Percentiles rank a stretch among this genome's conserved stretches.
These are phyloP conservation scores for Epinotia bilunana DNA, from an alignment of 2,888 invertebrate genomes.

Conservation along the genomic window DNA sequence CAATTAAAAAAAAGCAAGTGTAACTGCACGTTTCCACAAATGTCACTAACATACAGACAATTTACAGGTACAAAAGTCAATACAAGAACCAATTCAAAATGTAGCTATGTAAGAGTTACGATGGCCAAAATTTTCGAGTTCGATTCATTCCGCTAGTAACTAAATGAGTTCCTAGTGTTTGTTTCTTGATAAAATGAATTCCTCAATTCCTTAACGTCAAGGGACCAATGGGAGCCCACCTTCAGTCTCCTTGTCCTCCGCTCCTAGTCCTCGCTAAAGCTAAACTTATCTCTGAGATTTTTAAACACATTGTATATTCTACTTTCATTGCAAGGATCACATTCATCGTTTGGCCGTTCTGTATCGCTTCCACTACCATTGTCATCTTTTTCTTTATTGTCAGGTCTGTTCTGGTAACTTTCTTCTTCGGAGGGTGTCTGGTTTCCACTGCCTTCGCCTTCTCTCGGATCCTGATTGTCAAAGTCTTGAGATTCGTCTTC, in stretches of 20 bases:
- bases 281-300: slow-evolving; percentile 72
- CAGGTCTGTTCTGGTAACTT: slow-evolving; percentile 36
- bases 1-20: too few relatives aligned
- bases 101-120: too few relatives aligned
- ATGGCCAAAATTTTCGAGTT: neutral
- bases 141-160: neutral
- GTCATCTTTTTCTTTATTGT: slow-evolving; percentile 40
- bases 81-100: too few relatives aligned
- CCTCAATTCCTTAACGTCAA: neutral
- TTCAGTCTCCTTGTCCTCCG: slow-evolving; percentile 27
- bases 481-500: slow-evolving; percentile 35
- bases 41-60: too few relatives aligned
- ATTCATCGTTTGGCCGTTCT: slow-evolving; percentile 53
- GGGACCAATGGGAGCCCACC: slow-evolving; percentile 4
- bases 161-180: neutral
- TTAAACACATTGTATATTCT: slow-evolving; percentile 69
- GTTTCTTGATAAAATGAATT: neutral
- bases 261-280: slow-evolving; percentile 55
- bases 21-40: too few relatives aligned
- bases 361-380: slow-evolving; percentile 43
- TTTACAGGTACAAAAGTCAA: too few relatives aligned
- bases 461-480: neutral
- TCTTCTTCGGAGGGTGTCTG: slow-evolving; percentile 8
- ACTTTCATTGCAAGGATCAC: slow-evolving; percentile 70
- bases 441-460: slow-evolving; percentile 12